Conservation (phyloP, 2,797 vertebrate species). For the Nasua narica region DNA sequence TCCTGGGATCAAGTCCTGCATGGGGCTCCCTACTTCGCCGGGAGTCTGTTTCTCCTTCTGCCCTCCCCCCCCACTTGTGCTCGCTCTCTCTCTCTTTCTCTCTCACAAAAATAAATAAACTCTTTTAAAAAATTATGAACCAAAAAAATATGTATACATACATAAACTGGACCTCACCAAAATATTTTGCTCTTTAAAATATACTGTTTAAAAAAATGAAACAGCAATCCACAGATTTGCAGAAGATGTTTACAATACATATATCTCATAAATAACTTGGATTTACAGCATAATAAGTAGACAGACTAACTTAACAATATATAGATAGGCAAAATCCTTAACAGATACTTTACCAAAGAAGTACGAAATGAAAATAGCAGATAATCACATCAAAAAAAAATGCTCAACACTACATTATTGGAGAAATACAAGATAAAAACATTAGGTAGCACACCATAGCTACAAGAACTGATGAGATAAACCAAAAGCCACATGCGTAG, state of each 20-base stretch:
- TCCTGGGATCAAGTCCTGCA: neutral
- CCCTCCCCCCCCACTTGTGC: too few species aligned
- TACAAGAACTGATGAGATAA: neutral
- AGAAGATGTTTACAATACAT: neutral
- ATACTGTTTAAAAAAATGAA: neutral
- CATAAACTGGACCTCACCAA: neutral
- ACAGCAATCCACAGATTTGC: neutral
- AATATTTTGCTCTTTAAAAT: neutral
- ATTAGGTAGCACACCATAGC: neutral
- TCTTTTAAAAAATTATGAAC: neutral
- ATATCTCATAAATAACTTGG: neutral
- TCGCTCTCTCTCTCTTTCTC: too few species aligned
- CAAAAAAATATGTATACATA: neutral
- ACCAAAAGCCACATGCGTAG: neutral
- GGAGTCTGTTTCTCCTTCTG: neutral
- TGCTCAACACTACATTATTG: neutral
- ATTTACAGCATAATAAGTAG: neutral
- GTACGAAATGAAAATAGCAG: neutral
- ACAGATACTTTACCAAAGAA: neutral
- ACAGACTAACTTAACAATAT: neutral
- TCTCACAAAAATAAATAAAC: neutral
- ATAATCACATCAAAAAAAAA: neutral
- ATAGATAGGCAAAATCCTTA: neutral
- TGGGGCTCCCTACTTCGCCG: neutral
- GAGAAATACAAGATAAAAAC: neutral